Percentiles rank a stretch among this genome's conserved stretches.
Evolutionary conservation across 2,113 vertebrate species (phyloP).

Genomic region (Promerops cafer): DNA sequence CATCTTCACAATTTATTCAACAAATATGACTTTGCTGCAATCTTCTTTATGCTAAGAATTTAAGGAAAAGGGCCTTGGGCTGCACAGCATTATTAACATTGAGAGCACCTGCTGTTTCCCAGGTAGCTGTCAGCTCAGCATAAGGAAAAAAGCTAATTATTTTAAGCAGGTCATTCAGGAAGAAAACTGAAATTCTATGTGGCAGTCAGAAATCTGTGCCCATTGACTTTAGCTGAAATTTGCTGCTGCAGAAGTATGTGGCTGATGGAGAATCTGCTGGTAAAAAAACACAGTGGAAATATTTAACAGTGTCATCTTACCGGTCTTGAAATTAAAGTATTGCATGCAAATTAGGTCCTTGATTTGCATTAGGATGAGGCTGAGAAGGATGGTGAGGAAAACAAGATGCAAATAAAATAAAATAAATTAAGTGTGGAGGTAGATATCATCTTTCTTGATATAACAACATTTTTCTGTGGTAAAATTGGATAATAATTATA

Average conservation of each 20-base stretch:
- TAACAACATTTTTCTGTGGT: neutral
- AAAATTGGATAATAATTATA: neutral
- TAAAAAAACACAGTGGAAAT: neutral
- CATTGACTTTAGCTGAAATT: neutral
- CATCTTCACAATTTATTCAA: conserved; percentile 22
- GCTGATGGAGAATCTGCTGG: neutral
- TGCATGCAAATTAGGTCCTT: neutral
- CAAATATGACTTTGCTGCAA: conserved; percentile 16
- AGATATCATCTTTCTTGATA: neutral
- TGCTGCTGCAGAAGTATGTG: neutral
- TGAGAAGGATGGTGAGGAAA: neutral
- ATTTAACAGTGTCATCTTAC: neutral
- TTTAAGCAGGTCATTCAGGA: conserved; percentile 29
- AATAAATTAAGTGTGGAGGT: neutral
- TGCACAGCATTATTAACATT: conserved; percentile 8
- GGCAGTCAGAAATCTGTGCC: neutral
- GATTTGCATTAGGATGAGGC: neutral
- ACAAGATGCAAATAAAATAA: neutral
- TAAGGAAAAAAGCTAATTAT: conserved; percentile 54
- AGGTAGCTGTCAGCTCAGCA: conserved; percentile 49
- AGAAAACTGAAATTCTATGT: neutral
- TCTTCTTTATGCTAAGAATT: conserved; percentile 23
- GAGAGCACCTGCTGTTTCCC: conserved; percentile 45
- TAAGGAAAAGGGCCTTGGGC: conserved; percentile 36
- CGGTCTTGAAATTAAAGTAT: neutral